Evolutionary conservation across 2,888 invertebrate species (phyloP).

Genomic region (Chirona hameri): DNA sequence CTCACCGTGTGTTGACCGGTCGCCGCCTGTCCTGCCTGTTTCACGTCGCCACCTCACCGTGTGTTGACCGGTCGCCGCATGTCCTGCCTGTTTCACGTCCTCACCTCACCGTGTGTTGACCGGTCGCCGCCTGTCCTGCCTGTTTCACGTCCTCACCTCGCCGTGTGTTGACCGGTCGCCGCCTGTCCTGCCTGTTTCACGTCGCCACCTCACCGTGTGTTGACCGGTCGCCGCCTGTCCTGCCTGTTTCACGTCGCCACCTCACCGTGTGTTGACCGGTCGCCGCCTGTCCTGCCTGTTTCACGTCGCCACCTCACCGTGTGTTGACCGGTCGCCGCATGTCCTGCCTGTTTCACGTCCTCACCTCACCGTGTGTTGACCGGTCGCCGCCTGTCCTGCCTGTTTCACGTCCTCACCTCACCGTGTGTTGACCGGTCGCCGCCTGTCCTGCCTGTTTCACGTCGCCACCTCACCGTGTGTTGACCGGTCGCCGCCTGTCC

Average conservation of each 20-base stretch:
- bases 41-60: slow-evolving; percentile 48
- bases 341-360: slow-evolving; percentile 49
- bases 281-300: slow-evolving; percentile 41
- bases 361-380: too few relatives aligned
- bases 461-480: too few relatives aligned
- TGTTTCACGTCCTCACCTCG: slow-evolving; percentile 52
- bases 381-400: background rate
- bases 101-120: too few relatives aligned
- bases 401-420: slow-evolving; percentile 52
- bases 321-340: too few relatives aligned
- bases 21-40: slow-evolving; percentile 41
- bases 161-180: too few relatives aligned
- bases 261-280: too few relatives aligned
- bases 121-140: background rate
- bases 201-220: too few relatives aligned
- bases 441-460: slow-evolving; percentile 47
- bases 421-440: too few relatives aligned
- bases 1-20: too few relatives aligned
- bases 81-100: slow-evolving; percentile 49
- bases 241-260: slow-evolving; percentile 51
- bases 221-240: too few relatives aligned
- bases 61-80: too few relatives aligned
- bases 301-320: slow-evolving; percentile 48
- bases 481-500: too few relatives aligned
- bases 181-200: slow-evolving; percentile 47